These are phyloP conservation scores for Cotesia typhae DNA, from an alignment of 1,140 invertebrate genomes.

Conservation along the genomic window DNA sequence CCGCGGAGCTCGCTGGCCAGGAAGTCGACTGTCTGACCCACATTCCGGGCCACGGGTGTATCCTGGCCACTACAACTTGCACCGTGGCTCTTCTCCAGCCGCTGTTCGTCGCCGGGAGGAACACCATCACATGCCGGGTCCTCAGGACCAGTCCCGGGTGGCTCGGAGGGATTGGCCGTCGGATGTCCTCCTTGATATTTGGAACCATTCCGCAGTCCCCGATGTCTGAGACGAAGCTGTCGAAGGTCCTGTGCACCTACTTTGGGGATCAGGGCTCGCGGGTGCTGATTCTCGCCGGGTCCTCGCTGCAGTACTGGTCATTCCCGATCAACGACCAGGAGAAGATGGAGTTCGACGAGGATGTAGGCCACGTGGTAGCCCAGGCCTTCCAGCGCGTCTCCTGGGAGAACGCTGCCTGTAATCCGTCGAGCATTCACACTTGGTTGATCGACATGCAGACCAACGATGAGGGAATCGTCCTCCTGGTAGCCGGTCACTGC, in stretches of 20 bases:
- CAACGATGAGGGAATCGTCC: conserved; percentile 72
- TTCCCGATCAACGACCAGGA: conserved; percentile 67
- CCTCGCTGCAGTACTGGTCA: conserved; percentile 76
- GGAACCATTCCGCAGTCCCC: conserved; percentile 78
- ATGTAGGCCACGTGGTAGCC: conserved; percentile 71
- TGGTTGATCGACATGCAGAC: conserved; percentile 81
- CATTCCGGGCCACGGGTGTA: conserved; percentile 77
- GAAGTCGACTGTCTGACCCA: conserved; percentile 83
- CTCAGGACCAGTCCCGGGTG: conserved; percentile 84
- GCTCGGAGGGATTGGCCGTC: conserved; percentile 85
- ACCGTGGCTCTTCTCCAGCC: conserved; percentile 83
- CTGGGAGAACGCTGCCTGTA: conserved; percentile 62
- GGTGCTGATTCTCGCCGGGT: conserved; percentile 74
- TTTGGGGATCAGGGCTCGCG: conserved; percentile 63
- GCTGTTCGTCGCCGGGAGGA: conserved; percentile 69
- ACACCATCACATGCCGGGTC: conserved; percentile 74
- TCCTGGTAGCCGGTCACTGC: conserved; percentile 79
- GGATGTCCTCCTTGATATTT: conserved; percentile 88
- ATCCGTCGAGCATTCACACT: conserved; percentile 64
- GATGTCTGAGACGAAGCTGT: conserved; percentile 77
- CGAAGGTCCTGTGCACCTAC: conserved; percentile 67
- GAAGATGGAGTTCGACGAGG: conserved; percentile 71
- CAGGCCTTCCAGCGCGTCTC: conserved; percentile 70
- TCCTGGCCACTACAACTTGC: conserved; percentile 91
- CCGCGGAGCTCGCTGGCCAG: conserved; percentile 79